Evolutionary conservation across 2,797 vertebrate genomes (phyloP).

Genomic region (Pagetopsis macropterus): DNA sequence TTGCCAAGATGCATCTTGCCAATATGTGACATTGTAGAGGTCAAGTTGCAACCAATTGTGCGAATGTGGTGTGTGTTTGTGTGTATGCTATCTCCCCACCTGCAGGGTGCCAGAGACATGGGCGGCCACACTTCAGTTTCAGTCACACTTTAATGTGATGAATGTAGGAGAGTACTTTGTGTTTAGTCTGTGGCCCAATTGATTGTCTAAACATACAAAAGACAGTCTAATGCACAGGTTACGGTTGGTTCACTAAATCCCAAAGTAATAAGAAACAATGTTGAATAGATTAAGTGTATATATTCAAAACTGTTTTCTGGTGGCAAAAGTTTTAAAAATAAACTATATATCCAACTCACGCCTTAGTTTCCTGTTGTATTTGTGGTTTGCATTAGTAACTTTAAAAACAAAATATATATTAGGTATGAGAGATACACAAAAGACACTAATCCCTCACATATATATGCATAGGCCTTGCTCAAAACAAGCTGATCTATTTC

Average conservation of each 20-base stretch:
- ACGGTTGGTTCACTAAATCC: not conserved
- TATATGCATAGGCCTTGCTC: conserved; percentile 33
- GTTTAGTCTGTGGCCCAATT: conserved; percentile 20
- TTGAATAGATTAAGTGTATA: not conserved
- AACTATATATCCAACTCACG: not conserved
- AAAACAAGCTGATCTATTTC: conserved; percentile 45
- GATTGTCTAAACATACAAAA: conserved; percentile 19
- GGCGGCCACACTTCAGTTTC: conserved; percentile 47
- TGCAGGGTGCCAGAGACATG: conserved; percentile 51
- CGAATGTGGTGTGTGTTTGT: conserved; percentile 29
- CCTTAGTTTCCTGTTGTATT: not conserved
- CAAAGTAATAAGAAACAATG: not conserved
- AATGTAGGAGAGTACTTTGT: conserved; percentile 33
- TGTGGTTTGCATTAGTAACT: not conserved
- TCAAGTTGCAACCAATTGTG: conserved; percentile 72
- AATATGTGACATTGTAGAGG: conserved; percentile 80
- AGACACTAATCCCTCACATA: conserved; percentile 39
- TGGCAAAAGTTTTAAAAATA: conserved; percentile 2
- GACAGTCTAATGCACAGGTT: conserved; percentile 9
- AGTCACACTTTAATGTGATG: conserved; percentile 47
- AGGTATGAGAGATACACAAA: conserved; percentile 16
- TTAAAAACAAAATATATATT: conserved; percentile 20
- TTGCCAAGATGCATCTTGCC: conserved; percentile 80
- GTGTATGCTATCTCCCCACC: conserved; percentile 26
- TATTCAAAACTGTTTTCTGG: not conserved